A percentile compares a stretch with the other conserved stretches of the same genome.
phyloP scores from a whole-genome alignment of 1,140 invertebrate genomes.

The Drosophila parabipectinata region DNA sequence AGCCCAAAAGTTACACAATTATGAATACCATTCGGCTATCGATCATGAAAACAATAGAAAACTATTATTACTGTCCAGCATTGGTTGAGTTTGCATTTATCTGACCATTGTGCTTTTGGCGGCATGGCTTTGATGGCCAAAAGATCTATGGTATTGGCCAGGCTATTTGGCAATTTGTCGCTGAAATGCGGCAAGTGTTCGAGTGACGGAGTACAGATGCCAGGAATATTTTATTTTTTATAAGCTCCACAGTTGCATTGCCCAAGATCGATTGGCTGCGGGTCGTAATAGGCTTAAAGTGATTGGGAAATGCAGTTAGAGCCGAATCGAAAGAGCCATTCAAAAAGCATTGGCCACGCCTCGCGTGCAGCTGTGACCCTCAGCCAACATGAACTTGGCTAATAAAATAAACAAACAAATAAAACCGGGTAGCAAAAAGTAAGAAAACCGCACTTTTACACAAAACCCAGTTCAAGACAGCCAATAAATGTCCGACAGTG shows the following conservation, averaged over 20 bases:
- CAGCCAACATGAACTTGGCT: slow-evolving; percentile 68
- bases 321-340: slow-evolving; percentile 35
- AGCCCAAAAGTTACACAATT: slow-evolving; percentile 21
- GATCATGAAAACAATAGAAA: slow-evolving; percentile 43
- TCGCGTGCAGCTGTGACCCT: slow-evolving; percentile 59
- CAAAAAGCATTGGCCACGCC: slow-evolving; percentile 62
- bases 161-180: slow-evolving; percentile 77
- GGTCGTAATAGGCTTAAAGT: slow-evolving; percentile 68
- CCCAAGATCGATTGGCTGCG: slow-evolving; percentile 41
- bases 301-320: slow-evolving; percentile 60
- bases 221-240: slow-evolving; percentile 63
- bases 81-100: slow-evolving; percentile 28
- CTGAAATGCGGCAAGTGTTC: slow-evolving; percentile 58
- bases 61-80: slow-evolving; percentile 26
- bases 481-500: slow-evolving; percentile 72
- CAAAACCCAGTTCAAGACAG: slow-evolving; percentile 13
- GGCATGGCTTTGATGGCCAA: slow-evolving; percentile 26
- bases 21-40: slow-evolving; percentile 18
- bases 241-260: slow-evolving; percentile 38
- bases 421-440: slow-evolving; percentile 23
- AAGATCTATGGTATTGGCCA: slow-evolving; percentile 38
- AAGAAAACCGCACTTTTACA: slow-evolving; percentile 23
- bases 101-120: slow-evolving; percentile 16
- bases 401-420: slow-evolving; percentile 60
- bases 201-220: slow-evolving; percentile 24